Evolutionary conservation across 2,113 vertebrate genomes (phyloP).

Genomic region (Pituophis catenifer): DNA sequence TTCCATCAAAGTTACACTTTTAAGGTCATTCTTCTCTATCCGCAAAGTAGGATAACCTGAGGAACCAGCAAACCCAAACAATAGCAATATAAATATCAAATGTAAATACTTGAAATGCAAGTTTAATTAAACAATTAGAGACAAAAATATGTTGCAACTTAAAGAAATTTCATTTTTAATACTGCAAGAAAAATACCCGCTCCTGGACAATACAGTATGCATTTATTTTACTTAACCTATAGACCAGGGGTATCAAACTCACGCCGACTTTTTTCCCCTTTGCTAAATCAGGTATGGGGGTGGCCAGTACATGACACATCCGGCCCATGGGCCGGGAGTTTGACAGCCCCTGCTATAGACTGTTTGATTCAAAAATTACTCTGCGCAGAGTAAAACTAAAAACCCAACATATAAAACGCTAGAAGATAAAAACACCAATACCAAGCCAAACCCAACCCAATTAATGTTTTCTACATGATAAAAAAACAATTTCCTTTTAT

Average conservation of each 20-base stretch:
- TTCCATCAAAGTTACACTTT: constrained; percentile 91
- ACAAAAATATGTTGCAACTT: not conserved
- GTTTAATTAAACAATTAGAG: not conserved
- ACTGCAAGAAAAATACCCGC: not conserved
- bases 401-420: not conserved
- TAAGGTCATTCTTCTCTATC: constrained; percentile 98
- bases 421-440: not conserved
- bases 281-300: too few species aligned
- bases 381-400: not conserved
- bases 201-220: not conserved
- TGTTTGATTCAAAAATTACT: not conserved
- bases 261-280: too few species aligned
- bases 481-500: not conserved
- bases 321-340: too few species aligned
- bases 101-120: constrained; percentile 68
- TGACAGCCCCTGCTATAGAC: too few species aligned
- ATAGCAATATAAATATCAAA: constrained; percentile 76
- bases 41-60: constrained; percentile 93
- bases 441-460: not conserved
- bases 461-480: not conserved
- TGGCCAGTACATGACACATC: too few species aligned
- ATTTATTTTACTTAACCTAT: not conserved
- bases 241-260: not conserved
- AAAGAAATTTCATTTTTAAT: not conserved
- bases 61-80: constrained; percentile 79